Evolutionary conservation across 2,888 invertebrate species (phyloP).

Genomic region (Chrysodeixis includens): DNA sequence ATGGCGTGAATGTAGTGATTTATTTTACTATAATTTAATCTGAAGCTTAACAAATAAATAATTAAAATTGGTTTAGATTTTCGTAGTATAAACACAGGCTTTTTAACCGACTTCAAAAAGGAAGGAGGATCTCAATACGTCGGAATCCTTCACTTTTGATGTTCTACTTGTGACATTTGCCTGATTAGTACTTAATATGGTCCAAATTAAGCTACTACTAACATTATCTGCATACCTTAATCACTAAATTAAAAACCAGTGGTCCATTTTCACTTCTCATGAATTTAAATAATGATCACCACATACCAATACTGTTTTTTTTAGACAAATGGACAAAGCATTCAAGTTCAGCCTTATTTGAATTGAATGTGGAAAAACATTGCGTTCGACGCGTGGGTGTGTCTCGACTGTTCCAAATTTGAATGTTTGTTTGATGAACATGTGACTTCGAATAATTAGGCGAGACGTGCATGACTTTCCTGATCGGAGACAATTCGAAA

Average conservation of each 20-base stretch:
- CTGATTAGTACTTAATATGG: neutral
- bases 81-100: no score
- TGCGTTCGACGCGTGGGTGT: conserved; percentile 65
- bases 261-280: conserved; percentile 35
- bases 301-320: conserved; percentile 44
- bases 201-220: no score
- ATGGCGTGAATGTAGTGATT: conserved; percentile 27
- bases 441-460: conserved; percentile 65
- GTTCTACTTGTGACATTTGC: no score
- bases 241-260: no score
- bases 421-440: conserved; percentile 69
- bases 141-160: no score
- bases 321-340: conserved; percentile 34
- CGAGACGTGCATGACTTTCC: conserved; percentile 53
- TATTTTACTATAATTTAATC: neutral
- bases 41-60: no score
- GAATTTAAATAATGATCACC: conserved; percentile 34
- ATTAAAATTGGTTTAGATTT: no score
- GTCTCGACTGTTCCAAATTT: conserved; percentile 67
- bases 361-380: conserved; percentile 76
- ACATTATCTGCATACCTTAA: no score
- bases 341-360: conserved; percentile 67
- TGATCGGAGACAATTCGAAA: conserved; percentile 55
- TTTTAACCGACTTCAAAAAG: no score
- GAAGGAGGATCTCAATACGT: no score